phyloP scores from a whole-genome alignment of 2,797 vertebrate species.

The Brotogeris chrysoptera region DNA sequence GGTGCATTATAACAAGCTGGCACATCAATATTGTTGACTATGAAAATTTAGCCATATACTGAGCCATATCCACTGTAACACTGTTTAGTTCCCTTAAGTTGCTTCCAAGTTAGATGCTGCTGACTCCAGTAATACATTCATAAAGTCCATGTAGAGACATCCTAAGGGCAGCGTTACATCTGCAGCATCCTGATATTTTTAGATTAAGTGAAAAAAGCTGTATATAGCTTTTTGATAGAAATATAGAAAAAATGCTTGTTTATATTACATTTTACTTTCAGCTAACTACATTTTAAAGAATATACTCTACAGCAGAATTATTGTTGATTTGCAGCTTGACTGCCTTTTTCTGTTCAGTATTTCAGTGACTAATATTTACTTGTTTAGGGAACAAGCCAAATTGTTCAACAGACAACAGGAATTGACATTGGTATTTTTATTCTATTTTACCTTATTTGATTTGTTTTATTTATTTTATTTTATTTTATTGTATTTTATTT shows the following conservation, averaged over 20 bases:
- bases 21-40: background rate
- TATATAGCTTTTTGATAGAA: background rate
- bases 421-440: rapidly evolving
- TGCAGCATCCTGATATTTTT: background rate
- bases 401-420: background rate
- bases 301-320: background rate
- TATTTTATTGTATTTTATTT: background rate
- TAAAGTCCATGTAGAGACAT: background rate
- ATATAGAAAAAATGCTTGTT: background rate
- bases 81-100: background rate
- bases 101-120: background rate
- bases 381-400: background rate
- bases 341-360: background rate
- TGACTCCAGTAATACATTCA: background rate
- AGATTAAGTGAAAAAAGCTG: background rate
- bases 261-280: background rate
- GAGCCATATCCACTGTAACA: background rate
- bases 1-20: background rate
- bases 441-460: background rate
- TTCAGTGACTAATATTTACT: background rate
- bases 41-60: background rate
- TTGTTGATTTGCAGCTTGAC: background rate
- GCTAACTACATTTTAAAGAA: background rate
- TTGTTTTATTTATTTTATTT: too few relatives aligned
- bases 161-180: background rate